phyloP scores from a whole-genome alignment of 2,113 vertebrate genomes.

The Mormyrus iriodes region DNA sequence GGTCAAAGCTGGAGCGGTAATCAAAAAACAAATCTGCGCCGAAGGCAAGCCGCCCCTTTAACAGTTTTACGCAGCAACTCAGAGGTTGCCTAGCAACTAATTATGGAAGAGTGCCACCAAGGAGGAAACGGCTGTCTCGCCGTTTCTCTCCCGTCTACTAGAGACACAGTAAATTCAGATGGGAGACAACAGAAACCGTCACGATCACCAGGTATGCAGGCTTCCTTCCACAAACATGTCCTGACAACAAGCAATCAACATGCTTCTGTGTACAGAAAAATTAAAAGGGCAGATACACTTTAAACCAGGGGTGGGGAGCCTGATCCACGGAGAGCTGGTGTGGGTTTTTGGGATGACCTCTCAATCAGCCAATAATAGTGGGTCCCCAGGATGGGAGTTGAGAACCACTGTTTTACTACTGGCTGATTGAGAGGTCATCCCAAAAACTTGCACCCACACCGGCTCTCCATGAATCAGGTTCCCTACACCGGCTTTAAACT shows the following conservation, averaged over 20 bases:
- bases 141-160: not conserved
- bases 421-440: not conserved
- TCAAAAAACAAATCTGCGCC: conserved; percentile 25
- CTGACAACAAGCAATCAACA: not conserved
- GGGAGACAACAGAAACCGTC: not conserved
- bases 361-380: not conserved
- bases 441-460: not conserved
- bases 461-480: not conserved
- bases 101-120: conserved; percentile 27
- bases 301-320: not conserved
- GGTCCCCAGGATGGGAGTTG: not conserved
- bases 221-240: not conserved
- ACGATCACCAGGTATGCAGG: not conserved
- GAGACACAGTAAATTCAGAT: not conserved
- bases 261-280: not conserved
- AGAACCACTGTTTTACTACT: not conserved
- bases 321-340: not conserved
- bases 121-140: conserved; percentile 5
- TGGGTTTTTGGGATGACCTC: not conserved
- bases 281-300: not conserved
- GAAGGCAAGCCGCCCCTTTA: conserved; percentile 25
- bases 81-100: conserved; percentile 59
- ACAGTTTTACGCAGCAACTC: conserved; percentile 37
- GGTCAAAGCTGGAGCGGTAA: not conserved
- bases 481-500: not conserved